Evolutionary conservation across 2,797 vertebrate genomes (phyloP).

Genomic region (Acanthis flammea): DNA sequence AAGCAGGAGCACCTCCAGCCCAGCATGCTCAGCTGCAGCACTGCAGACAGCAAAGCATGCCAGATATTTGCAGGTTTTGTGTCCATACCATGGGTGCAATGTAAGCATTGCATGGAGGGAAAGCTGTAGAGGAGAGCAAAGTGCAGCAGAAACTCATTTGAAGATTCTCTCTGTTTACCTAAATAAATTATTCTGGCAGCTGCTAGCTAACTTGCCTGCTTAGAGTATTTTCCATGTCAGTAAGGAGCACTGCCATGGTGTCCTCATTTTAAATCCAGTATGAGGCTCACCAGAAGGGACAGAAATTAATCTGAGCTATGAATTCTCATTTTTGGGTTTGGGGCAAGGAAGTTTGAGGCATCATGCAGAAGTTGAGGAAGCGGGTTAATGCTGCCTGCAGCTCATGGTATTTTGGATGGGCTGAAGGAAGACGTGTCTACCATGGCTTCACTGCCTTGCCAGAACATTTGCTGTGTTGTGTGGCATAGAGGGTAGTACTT

Average conservation of each 20-base stretch:
- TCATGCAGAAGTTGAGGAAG: not conserved
- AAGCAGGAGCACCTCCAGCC: not conserved
- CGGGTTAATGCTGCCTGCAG: conserved; percentile 41
- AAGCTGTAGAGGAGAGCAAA: not conserved
- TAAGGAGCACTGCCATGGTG: not conserved
- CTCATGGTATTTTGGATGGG: conserved; percentile 54
- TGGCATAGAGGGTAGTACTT: not conserved
- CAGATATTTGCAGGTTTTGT: not conserved
- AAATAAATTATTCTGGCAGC: not conserved
- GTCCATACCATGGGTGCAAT: accelerated
- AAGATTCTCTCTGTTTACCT: conserved; percentile 8
- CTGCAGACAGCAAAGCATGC: not conserved
- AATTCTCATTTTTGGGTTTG: conserved; percentile 48
- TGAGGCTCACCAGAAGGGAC: not conserved
- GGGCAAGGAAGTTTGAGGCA: conserved; percentile 25
- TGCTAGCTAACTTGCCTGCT: not conserved
- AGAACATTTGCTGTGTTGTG: not conserved
- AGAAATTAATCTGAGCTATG: conserved; percentile 56
- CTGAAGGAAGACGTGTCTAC: conserved; percentile 16
- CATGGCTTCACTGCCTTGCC: conserved; percentile 20
- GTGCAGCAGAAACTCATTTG: not conserved
- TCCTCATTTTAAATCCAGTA: conserved; percentile 59
- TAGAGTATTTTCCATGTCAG: conserved; percentile 39
- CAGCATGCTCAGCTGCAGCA: accelerated
- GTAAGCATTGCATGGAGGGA: accelerated